phyloP scores from a whole-genome alignment of 2,797 vertebrate species.

The Florisuga fusca region DNA sequence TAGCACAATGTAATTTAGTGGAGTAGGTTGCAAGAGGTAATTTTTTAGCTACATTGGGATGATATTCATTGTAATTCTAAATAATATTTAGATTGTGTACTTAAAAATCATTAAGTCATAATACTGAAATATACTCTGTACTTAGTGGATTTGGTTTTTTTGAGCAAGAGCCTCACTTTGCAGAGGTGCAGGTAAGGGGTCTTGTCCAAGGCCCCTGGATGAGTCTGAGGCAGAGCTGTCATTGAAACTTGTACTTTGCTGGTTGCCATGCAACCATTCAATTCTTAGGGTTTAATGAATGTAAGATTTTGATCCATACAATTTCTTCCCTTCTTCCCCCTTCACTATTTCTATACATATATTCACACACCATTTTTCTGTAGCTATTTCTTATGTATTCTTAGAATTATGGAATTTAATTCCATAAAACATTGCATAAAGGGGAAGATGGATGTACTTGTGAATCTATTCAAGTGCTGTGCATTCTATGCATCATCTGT shows the following conservation, averaged over 20 bases:
- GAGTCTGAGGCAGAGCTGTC: background rate
- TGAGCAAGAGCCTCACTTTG: background rate
- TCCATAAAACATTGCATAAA: background rate
- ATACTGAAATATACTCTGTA: fast-evolving
- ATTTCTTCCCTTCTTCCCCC: background rate
- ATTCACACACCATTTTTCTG: fast-evolving
- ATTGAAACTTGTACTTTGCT: background rate
- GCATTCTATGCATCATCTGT: background rate
- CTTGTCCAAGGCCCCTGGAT: background rate
- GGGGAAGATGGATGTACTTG: background rate
- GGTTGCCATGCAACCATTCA: background rate
- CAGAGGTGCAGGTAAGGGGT: background rate
- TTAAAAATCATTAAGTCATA: background rate
- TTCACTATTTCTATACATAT: background rate
- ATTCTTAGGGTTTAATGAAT: background rate
- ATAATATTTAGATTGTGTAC: background rate
- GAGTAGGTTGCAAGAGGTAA: constrained; percentile 42
- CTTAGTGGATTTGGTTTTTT: background rate
- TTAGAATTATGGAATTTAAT: background rate
- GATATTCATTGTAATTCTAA: background rate
- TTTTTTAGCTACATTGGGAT: constrained; percentile 21
- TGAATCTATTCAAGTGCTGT: background rate
- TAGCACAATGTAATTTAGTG: constrained; percentile 66
- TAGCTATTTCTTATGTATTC: background rate
- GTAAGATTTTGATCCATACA: background rate